A percentile compares a stretch with the other conserved stretches of the same genome.
Evolutionary conservation across 2,888 invertebrate species (phyloP).

Genomic region (Toxonevra muliebris): DNA sequence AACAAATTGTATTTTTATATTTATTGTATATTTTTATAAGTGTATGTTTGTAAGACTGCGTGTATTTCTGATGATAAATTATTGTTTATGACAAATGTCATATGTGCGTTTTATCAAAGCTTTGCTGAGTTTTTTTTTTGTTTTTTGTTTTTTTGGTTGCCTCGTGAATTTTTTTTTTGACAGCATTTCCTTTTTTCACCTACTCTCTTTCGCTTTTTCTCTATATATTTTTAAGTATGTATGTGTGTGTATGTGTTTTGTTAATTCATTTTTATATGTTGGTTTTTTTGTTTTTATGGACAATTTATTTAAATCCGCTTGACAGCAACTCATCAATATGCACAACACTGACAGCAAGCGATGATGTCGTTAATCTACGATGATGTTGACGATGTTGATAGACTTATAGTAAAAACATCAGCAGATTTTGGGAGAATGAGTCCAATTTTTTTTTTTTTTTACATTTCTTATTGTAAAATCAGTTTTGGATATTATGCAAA

Average conservation of each 20-base stretch:
- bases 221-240: neutral
- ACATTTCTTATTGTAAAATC: too few species aligned
- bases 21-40: neutral
- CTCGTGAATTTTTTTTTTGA: too few species aligned
- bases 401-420: too few species aligned
- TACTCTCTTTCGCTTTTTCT: too few species aligned
- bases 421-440: too few species aligned
- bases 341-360: neutral
- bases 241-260: neutral
- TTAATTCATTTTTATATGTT: neutral
- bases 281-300: neutral
- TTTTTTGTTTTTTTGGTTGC: slow-evolving; percentile 2
- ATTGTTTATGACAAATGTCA: slow-evolving; percentile 32
- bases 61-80: slow-evolving; percentile 30
- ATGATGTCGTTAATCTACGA: neutral
- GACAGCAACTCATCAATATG: slow-evolving; percentile 14
- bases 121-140: neutral
- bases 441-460: too few species aligned
- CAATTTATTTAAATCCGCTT: slow-evolving; percentile 16
- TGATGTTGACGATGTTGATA: too few species aligned
- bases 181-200: too few species aligned
- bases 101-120: slow-evolving; percentile 10
- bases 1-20: slow-evolving; percentile 8
- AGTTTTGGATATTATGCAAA: too few species aligned
- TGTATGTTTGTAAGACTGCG: slow-evolving; percentile 14